These are phyloP conservation scores for Metaphire vulgaris DNA, from an alignment of 1,140 invertebrate species.

Conservation along the genomic window DNA sequence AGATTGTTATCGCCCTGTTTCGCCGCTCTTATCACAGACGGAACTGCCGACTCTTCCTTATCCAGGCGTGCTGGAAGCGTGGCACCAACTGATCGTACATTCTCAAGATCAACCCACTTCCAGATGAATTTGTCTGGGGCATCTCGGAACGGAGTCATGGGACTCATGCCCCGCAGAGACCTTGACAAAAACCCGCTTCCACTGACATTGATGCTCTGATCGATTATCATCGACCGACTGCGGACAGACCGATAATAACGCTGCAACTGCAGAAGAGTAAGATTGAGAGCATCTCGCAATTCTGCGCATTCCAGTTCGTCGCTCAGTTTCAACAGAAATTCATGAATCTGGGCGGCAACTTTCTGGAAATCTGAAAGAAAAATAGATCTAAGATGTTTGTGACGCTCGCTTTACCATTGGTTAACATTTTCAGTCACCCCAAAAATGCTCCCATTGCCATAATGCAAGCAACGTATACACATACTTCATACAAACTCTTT, in stretches of 20 bases:
- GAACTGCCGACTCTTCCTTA: slow-evolving; percentile 42
- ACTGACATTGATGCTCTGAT: slow-evolving; percentile 31
- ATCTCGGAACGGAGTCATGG: slow-evolving; percentile 52
- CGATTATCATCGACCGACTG: slow-evolving; percentile 31
- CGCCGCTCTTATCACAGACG: slow-evolving; percentile 44
- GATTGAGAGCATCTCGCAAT: slow-evolving; percentile 49
- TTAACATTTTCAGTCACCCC: too few relatives aligned
- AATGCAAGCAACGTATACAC: too few relatives aligned
- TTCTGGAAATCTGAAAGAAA: slow-evolving; percentile 50
- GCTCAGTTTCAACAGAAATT: slow-evolving; percentile 51
- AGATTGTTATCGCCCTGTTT: slow-evolving; percentile 42
- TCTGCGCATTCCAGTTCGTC: slow-evolving; percentile 51
- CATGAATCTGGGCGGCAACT: slow-evolving; percentile 50
- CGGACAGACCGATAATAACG: slow-evolving; percentile 48
- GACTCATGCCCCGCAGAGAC: slow-evolving; percentile 46
- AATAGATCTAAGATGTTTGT: too few relatives aligned
- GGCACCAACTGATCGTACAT: slow-evolving; percentile 28
- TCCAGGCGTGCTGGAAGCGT: slow-evolving; percentile 36
- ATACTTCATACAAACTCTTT: too few relatives aligned
- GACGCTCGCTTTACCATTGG: too few relatives aligned
- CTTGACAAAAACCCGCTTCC: slow-evolving; percentile 37
- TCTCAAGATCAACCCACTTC: slow-evolving; percentile 50
- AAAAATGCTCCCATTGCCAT: too few relatives aligned
- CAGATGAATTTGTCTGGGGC: slow-evolving; percentile 52
- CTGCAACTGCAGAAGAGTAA: slow-evolving; percentile 50